Evolutionary conservation across 2,113 vertebrate species (phyloP).

Genomic region (Eudorcas thomsonii): DNA sequence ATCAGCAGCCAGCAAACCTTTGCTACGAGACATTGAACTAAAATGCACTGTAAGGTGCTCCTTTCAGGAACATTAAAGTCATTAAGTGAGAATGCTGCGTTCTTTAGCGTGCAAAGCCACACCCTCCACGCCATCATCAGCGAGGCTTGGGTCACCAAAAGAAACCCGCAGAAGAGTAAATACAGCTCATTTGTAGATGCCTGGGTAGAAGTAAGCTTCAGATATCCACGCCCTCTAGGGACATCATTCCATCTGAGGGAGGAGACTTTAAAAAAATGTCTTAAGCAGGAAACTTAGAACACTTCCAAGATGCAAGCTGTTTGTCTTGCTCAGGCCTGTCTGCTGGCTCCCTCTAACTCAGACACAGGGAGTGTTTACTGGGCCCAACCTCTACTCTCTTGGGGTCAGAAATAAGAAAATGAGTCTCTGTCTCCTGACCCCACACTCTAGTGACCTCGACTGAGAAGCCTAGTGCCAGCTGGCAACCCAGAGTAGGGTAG

Average conservation of each 20-base stretch:
- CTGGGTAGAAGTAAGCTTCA: neutral
- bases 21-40: neutral
- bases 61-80: neutral
- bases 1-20: neutral
- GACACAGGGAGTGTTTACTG: constrained; percentile 50
- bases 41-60: neutral
- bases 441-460: constrained; percentile 20
- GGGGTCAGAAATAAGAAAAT: constrained; percentile 50
- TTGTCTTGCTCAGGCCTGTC: constrained; percentile 70
- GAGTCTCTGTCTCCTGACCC: neutral
- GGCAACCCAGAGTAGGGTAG: constrained; percentile 19
- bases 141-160: constrained; percentile 1
- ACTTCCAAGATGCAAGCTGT: constrained; percentile 50
- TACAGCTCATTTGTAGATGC: constrained; percentile 47
- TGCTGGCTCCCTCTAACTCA: constrained; percentile 32
- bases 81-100: neutral
- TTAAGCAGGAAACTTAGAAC: constrained; percentile 62
- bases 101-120: constrained; percentile 44
- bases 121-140: constrained; percentile 44
- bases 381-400: constrained; percentile 50
- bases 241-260: constrained; percentile 73
- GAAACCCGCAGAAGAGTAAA: constrained; percentile 70
- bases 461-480: constrained; percentile 50
- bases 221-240: constrained; percentile 59
- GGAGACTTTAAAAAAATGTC: constrained; percentile 55